Evolutionary conservation across 1,140 invertebrate species (phyloP).

Genomic region (Trachelipus rathkii): DNA sequence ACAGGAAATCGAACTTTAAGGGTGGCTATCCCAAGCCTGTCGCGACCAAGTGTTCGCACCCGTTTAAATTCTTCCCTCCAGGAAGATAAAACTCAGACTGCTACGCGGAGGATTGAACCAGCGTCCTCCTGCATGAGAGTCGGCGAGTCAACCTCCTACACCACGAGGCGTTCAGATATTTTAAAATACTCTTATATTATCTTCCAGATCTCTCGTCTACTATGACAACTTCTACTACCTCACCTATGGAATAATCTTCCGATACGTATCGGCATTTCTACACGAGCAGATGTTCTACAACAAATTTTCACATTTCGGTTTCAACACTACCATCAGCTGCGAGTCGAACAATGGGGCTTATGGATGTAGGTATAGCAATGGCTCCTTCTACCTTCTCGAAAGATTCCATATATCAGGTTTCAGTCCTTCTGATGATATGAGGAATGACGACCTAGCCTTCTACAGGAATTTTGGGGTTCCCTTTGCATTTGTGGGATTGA

Average conservation of each 20-base stretch:
- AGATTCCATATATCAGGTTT: conserved; percentile 59
- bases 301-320: conserved; percentile 48
- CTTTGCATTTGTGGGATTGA: conserved; percentile 72
- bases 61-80: too few relatives aligned
- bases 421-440: conserved; percentile 44
- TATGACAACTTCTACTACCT: conserved; percentile 73
- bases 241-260: conserved; percentile 69
- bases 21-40: too few relatives aligned
- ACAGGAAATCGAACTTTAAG: too few relatives aligned
- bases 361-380: conserved; percentile 59
- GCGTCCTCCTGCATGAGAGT: too few relatives aligned
- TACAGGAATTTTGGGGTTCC: conserved; percentile 76
- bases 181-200: conserved; percentile 21
- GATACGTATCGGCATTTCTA: conserved; percentile 69
- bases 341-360: conserved; percentile 45
- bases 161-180: too few relatives aligned
- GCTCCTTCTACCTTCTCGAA: conserved; percentile 67
- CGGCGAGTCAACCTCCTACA: too few relatives aligned
- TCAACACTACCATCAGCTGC: conserved; percentile 42
- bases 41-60: too few relatives aligned
- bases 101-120: too few relatives aligned
- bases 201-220: conserved; percentile 52
- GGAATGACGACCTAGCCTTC: conserved; percentile 56
- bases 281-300: conserved; percentile 62
- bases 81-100: too few relatives aligned